Evolutionary conservation across 2,888 invertebrate species (phyloP).

Genomic region (Mesochorus sp.): DNA sequence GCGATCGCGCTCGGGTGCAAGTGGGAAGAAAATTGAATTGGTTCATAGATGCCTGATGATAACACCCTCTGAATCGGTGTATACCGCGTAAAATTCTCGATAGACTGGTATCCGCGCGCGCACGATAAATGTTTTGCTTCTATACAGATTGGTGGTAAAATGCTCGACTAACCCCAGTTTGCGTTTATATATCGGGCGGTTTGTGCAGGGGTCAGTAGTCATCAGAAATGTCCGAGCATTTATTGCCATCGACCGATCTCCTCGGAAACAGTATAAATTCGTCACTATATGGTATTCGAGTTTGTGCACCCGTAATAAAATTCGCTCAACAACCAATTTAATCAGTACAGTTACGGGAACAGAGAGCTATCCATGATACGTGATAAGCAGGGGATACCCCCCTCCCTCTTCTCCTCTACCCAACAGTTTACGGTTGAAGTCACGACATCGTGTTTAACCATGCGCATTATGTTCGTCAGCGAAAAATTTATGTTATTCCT

Average conservation of each 20-base stretch:
- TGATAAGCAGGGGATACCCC: not conserved
- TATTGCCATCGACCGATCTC: conserved; percentile 15
- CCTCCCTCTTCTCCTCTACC: not conserved
- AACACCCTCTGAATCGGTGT: conserved; percentile 13
- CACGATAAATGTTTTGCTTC: conserved; percentile 6
- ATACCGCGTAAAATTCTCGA: conserved; percentile 24
- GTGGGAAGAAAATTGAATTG: conserved; percentile 47
- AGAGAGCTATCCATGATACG: not conserved
- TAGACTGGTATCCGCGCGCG: conserved; percentile 14
- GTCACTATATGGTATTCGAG: conserved; percentile 32
- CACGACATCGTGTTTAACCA: too few relatives aligned
- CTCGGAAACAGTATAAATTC: conserved; percentile 27
- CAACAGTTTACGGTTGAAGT: too few relatives aligned
- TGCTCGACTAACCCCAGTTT: not conserved
- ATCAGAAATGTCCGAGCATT: conserved; percentile 42
- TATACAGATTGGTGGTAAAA: not conserved
- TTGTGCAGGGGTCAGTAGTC: conserved; percentile 42
- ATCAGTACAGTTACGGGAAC: not conserved
- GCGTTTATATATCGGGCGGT: conserved; percentile 16
- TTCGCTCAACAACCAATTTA: conserved; percentile 14
- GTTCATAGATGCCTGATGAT: conserved; percentile 23
- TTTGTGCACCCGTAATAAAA: conserved; percentile 28
- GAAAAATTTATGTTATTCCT: too few relatives aligned
- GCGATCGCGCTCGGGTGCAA: conserved; percentile 42
- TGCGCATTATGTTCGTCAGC: too few relatives aligned